Evolutionary conservation across 2,797 vertebrate genomes (phyloP).

Genomic region (Potorous gilbertii): DNA sequence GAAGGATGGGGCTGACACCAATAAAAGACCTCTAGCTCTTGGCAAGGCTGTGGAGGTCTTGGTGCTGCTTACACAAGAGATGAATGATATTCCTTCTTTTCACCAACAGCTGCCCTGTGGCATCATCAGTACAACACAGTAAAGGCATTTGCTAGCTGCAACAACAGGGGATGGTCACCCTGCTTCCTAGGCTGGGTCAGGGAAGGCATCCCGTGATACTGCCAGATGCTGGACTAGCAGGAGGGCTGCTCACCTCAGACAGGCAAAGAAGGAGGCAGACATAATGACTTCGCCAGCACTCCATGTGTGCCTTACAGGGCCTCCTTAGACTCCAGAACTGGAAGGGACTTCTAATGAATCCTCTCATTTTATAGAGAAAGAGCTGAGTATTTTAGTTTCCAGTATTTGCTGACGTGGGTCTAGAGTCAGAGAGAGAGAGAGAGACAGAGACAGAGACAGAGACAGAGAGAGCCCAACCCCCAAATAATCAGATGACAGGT

Average conservation of each 20-base stretch:
- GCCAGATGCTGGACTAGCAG: not conserved
- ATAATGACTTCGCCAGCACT: not conserved
- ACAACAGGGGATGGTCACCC: not conserved
- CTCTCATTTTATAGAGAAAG: not conserved
- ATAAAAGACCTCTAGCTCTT: not conserved
- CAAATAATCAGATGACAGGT: not conserved
- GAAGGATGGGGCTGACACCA: not conserved
- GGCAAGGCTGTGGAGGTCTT: not conserved
- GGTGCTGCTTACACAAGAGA: constrained; percentile 12
- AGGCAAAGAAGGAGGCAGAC: not conserved
- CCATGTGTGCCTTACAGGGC: not conserved
- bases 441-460: too few species aligned
- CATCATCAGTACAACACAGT: not conserved
- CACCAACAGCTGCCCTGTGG: not conserved
- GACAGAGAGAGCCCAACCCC: not conserved
- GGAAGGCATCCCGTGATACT: not conserved
- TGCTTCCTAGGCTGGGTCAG: not conserved
- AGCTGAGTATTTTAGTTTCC: not conserved
- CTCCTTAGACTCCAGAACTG: not conserved
- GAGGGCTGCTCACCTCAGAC: not conserved
- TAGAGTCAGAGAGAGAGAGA: not conserved
- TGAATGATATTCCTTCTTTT: not conserved
- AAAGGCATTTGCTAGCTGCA: not conserved
- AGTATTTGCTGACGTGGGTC: not conserved
- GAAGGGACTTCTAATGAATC: not conserved